A percentile compares a stretch with the other conserved stretches of the same genome.
Evolutionary conservation across 2,888 invertebrate species (phyloP).

Genomic region (Cantharis flavilabris): DNA sequence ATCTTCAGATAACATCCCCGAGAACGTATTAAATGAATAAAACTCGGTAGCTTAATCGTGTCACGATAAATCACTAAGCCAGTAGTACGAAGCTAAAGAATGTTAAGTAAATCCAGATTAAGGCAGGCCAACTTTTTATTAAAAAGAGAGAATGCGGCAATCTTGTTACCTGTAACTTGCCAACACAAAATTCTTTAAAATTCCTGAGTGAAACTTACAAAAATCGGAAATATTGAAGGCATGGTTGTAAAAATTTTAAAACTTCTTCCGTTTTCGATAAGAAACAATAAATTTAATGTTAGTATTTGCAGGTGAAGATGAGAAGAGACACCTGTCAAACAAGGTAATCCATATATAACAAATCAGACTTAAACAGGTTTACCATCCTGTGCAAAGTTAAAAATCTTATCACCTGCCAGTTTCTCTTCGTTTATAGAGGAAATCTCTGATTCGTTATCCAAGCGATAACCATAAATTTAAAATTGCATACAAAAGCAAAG

Average conservation of each 20-base stretch:
- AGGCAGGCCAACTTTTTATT: constrained; percentile 30
- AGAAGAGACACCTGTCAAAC: constrained; percentile 10
- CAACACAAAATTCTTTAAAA: constrained; percentile 1
- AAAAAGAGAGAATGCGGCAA: constrained; percentile 21
- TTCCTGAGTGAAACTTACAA: not conserved
- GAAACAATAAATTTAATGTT: not conserved
- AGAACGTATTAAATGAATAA: not conserved
- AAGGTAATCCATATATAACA: constrained; percentile 3
- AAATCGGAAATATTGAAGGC: not conserved
- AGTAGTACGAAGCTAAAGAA: constrained; percentile 21
- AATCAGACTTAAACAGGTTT: constrained; percentile 11
- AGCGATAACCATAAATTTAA: not conserved
- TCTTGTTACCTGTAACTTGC: constrained; percentile 5
- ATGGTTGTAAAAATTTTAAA: not conserved
- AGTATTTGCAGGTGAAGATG: constrained; percentile 8
- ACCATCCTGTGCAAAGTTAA: constrained; percentile 11
- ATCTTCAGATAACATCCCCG: not conserved
- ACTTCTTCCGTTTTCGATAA: not conserved
- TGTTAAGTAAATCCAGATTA: constrained; percentile 30
- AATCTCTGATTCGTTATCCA: constrained; percentile 6
- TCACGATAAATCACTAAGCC: constrained; percentile 13
- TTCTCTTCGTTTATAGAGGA: constrained; percentile 12
- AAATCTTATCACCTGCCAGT: constrained; percentile 25
- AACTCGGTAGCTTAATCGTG: not conserved
- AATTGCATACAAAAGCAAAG: not conserved